These are phyloP conservation scores for human DNA, from an alignment of 2,113 vertebrate genomes.

Conservation along the genomic window GRCh38 chr13:77265001-77265500, in stretches of 20 bases:
- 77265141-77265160: conserved; percentile 83
- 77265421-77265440: conserved; percentile 38
- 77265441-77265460: conserved; percentile 52
- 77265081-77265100: conserved; percentile 81
- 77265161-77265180: conserved; percentile 83
- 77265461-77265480: conserved; percentile 33
- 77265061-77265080: conserved; percentile 81
- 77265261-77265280: conserved; percentile 82
- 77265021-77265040: conserved; percentile 69
- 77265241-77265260: conserved; percentile 81
- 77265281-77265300: conserved; percentile 82
- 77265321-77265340: conserved; percentile 83
- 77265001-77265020: conserved; percentile 66
- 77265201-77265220: conserved; percentile 83
- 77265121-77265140: conserved; percentile 83
- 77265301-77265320: conserved; percentile 83
- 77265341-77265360: conserved; percentile 76
- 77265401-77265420: conserved; percentile 58
- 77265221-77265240: conserved; percentile 83
- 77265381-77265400: conserved; percentile 59
- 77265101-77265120: conserved; percentile 82
- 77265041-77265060: conserved; percentile 66
- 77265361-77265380: conserved; percentile 65
- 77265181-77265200: conserved; percentile 82
- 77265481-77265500: conserved; percentile 52